phyloP scores from a whole-genome alignment of 2,113 vertebrate genomes.

The Pogonocichla stellata region DNA sequence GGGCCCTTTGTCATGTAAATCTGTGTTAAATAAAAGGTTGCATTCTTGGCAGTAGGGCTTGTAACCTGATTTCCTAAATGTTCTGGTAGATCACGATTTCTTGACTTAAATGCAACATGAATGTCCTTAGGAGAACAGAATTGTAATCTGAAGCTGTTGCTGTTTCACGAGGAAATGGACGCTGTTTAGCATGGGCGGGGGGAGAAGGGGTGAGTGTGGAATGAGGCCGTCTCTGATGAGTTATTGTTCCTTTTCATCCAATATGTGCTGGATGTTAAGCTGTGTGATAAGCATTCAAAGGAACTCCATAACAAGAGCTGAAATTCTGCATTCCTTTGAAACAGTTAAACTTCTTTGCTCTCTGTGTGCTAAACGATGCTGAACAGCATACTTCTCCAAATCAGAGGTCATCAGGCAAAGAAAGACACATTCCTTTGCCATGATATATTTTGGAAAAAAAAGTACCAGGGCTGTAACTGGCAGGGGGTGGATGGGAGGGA shows the following conservation, averaged over 20 bases:
- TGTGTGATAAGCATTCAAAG: background rate
- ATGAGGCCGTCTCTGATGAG: background rate
- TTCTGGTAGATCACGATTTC: background rate
- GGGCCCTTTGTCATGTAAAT: background rate
- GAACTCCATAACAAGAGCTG: background rate
- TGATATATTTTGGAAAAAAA: conserved; percentile 10
- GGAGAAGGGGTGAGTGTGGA: background rate
- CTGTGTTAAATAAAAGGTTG: background rate
- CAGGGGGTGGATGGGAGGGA: background rate
- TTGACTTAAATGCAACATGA: background rate
- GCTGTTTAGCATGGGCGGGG: background rate
- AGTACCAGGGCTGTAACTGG: background rate
- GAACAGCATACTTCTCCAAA: conserved; percentile 2
- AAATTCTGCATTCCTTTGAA: background rate
- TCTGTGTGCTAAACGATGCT: background rate
- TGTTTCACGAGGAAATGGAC: background rate
- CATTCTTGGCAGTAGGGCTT: background rate
- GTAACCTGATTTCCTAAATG: background rate
- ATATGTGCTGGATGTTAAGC: background rate
- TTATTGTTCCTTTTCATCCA: background rate
- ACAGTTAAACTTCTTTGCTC: background rate
- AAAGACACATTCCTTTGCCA: conserved; percentile 27
- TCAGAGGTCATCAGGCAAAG: background rate
- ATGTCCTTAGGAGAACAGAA: background rate
- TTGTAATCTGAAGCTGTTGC: background rate